Evolutionary conservation across 1,140 invertebrate species (phyloP), one percentile per base, ranked within the genome.

Genomic region (Papilio helenus): DNA sequence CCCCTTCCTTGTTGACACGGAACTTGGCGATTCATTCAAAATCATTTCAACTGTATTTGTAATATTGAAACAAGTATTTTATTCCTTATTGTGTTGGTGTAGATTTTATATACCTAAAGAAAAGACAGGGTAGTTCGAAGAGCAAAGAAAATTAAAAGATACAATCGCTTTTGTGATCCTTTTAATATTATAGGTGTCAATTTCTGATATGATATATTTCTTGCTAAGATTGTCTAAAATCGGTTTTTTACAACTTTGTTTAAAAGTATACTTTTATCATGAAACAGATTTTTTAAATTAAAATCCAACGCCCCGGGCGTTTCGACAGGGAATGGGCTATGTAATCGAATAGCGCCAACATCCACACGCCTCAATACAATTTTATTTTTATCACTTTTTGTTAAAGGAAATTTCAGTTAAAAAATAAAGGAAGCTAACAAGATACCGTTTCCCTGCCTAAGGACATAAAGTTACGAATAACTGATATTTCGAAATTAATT

Each of bases 321-420:
- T 34, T 18, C 61, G 61, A 68, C 61, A 68, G 26, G 4, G 61
- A 68, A 68, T 68, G 61, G 61, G 5, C 61, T 68, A 68, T 68
- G 23, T 68, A 68, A 68, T 68, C 26, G 61, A 34, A 68, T 68
- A 68, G 61, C 61, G 26, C 9, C 26, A 34, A 68, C 14, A 68
- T 29, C 26, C 23, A 68, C 26, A 34, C 61, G 61, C 61, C 20
- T n/a, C 14, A 68, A 68, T 68, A 34, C 12, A 29, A 68, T 34
- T 68, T 29, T 7, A 26, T 68, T 68, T 16, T 68, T 68, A 68
- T 68, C 23, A 68, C 26, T 68, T 29, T 46, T 16, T 68, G 26
- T 68, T 68, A 29, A 68, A 4, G 16, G 12, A 61, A 61, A 20
- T 58, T 58, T 29, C 5, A 10, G 12, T 61, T 61, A 26, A 26